These are phyloP conservation scores for Ephialtes manifestator DNA, from an alignment of 2,888 invertebrate species.

Conservation along the genomic window DNA sequence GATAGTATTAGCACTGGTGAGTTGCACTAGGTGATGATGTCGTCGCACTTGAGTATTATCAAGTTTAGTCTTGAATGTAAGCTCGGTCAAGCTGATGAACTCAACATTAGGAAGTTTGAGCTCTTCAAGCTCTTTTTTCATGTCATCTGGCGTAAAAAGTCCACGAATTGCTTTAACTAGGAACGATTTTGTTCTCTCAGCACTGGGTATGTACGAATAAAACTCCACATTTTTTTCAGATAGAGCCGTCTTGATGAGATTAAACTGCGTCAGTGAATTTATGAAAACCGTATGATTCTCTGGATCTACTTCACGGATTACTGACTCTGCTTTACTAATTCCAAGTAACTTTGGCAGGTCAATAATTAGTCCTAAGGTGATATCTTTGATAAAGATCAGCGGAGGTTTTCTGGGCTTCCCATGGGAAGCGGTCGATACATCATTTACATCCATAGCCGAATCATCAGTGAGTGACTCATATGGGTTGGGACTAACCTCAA, in stretches of 20 bases:
- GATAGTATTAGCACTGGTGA: background rate
- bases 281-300: background rate
- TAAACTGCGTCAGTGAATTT: background rate
- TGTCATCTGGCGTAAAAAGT: background rate
- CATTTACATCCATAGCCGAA: too few species aligned
- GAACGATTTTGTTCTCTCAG: background rate
- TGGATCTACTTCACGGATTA: background rate
- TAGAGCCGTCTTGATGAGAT: background rate
- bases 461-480: too few species aligned
- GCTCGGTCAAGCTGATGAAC: background rate
- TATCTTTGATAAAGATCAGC: too few species aligned
- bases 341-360: too few species aligned
- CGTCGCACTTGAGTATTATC: background rate
- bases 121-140: constrained; percentile 20
- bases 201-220: constrained; percentile 1
- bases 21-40: constrained; percentile 35
- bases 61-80: background rate
- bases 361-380: too few species aligned
- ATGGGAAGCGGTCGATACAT: too few species aligned
- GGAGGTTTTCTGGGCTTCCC: too few species aligned
- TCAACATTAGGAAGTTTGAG: constrained; percentile 29
- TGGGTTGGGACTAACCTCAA: too few species aligned
- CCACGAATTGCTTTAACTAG: constrained; percentile 6
- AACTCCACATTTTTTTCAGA: background rate
- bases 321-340: too few species aligned